Evolutionary conservation across 2,797 vertebrate species (phyloP).

Genomic region (Pitangus sulphuratus): DNA sequence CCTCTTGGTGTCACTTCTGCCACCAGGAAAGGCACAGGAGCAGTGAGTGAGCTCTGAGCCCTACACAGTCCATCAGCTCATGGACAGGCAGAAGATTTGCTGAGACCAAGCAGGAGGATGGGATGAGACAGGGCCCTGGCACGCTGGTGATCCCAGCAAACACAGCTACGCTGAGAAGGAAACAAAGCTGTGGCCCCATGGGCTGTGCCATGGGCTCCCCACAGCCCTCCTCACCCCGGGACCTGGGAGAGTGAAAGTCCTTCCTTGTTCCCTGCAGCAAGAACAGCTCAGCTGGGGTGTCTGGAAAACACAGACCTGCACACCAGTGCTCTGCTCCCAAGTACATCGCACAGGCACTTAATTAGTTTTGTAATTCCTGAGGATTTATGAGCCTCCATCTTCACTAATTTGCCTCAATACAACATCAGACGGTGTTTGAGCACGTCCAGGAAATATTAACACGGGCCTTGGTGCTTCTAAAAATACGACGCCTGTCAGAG

Average conservation of each 20-base stretch:
- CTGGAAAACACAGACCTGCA: neutral
- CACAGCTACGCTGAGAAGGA: neutral
- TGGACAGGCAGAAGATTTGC: neutral
- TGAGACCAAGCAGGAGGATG: neutral
- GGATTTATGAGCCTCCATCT: conserved; percentile 17
- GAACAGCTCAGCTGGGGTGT: neutral
- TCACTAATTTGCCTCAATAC: neutral
- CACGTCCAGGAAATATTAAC: neutral
- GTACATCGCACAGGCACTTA: neutral
- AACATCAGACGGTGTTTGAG: neutral
- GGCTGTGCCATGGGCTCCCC: neutral
- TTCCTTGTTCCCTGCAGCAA: neutral
- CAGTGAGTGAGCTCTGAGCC: neutral
- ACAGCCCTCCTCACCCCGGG: rapidly evolving
- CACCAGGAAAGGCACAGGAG: neutral
- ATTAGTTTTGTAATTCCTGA: neutral
- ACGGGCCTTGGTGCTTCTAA: neutral
- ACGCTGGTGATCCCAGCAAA: neutral
- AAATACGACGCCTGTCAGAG: neutral
- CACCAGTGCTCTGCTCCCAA: neutral
- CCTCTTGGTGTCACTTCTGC: neutral
- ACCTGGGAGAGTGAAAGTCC: rapidly evolving
- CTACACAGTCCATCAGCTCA: too few species aligned
- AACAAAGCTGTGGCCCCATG: neutral
- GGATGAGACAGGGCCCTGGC: rapidly evolving